phyloP scores from a whole-genome alignment of 2,888 invertebrate genomes.

The Euzophera pinguis region DNA sequence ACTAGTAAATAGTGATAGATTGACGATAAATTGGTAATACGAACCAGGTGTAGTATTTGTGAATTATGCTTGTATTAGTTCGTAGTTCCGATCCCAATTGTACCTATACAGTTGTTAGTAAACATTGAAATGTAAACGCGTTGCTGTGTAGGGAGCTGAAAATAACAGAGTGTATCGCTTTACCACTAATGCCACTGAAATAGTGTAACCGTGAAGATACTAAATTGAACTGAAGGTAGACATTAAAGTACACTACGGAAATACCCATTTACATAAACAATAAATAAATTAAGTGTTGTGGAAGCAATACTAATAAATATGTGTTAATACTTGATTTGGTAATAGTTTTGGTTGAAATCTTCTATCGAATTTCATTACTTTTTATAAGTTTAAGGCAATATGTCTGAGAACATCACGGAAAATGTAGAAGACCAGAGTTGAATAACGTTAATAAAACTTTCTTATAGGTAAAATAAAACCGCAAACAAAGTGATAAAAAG shows the following conservation, averaged over 20 bases:
- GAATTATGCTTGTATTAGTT: neutral
- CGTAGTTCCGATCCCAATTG: neutral
- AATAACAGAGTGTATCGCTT: neutral
- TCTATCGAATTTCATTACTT: no score
- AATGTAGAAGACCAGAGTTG: no score
- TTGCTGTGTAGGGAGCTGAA: neutral
- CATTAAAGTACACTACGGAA: neutral
- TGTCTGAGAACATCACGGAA: no score
- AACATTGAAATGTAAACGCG: neutral
- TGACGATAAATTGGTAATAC: neutral
- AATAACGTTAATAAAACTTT: no score
- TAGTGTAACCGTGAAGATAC: neutral
- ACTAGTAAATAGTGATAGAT: conserved; percentile 1
- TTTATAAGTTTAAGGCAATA: no score
- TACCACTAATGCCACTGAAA: neutral
- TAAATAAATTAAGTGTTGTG: neutral
- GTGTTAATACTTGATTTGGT: no score
- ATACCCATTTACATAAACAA: neutral
- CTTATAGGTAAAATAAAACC: no score
- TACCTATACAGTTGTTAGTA: neutral
- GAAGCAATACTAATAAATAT: no score
- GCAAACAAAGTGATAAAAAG: no score
- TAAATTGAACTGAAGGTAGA: neutral
- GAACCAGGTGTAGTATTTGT: neutral
- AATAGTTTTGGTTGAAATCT: no score